A percentile compares a stretch with the other conserved stretches of the same genome.
Evolutionary conservation across 2,888 invertebrate genomes (phyloP).

Genomic region (Drosophila maculinotata): DNA sequence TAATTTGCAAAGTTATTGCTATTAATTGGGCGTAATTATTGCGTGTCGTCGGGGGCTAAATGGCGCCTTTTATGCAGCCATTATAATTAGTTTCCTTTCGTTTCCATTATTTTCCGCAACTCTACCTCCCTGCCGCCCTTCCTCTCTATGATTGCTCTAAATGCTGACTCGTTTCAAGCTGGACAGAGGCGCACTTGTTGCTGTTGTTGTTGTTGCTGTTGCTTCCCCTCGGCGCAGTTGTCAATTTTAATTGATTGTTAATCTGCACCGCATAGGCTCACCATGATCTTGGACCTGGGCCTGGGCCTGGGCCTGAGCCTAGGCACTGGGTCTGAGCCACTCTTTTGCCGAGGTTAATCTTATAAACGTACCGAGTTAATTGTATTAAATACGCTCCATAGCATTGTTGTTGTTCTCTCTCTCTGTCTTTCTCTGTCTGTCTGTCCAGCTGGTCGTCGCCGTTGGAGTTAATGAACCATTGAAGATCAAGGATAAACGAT

Average conservation of each 20-base stretch:
- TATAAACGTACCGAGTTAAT: constrained; percentile 77
- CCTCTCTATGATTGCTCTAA: constrained; percentile 34
- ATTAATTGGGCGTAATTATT: constrained; percentile 83
- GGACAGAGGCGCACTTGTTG: constrained; percentile 39
- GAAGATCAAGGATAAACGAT: constrained; percentile 80
- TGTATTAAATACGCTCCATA: constrained; percentile 78
- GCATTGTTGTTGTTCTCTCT: constrained; percentile 50
- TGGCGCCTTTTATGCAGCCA: constrained; percentile 75
- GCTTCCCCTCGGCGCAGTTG: constrained; percentile 54
- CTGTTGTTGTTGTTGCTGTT: too few species aligned
- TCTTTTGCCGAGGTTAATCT: constrained; percentile 68
- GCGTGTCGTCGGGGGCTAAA: constrained; percentile 72
- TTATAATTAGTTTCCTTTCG: constrained; percentile 75
- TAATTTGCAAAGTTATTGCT: constrained; percentile 83
- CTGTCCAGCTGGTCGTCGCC: constrained; percentile 12
- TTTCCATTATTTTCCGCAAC: constrained; percentile 53
- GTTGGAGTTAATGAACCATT: constrained; percentile 81
- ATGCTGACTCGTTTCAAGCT: constrained; percentile 5
- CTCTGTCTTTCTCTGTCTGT: constrained; percentile 12
- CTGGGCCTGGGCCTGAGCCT: constrained; percentile 10
- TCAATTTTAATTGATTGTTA: constrained; percentile 84
- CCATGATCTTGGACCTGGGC: constrained; percentile 55
- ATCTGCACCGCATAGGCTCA: constrained; percentile 71
- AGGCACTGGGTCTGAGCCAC: neutral
- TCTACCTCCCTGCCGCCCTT: constrained; percentile 22